Conservation (phyloP, 2,797 vertebrate genomes). For the Scomberomorus guttatus region DNA sequence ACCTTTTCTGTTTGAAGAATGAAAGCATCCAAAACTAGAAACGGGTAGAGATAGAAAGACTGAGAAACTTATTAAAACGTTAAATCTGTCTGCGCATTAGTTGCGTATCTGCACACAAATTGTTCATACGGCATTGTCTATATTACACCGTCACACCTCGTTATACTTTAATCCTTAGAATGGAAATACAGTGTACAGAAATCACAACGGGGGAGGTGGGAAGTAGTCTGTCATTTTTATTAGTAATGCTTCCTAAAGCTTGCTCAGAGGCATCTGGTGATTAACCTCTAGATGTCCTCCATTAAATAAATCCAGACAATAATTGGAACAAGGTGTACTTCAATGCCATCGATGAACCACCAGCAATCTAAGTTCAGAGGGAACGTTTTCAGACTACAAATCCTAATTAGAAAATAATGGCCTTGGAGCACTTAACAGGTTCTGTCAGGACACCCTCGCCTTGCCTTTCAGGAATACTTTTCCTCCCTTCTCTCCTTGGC, state of each 20-base stretch:
- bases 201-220: background rate
- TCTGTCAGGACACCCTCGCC: constrained; percentile 36
- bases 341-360: constrained; percentile 55
- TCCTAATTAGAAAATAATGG: constrained; percentile 71
- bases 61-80: background rate
- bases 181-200: background rate
- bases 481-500: background rate
- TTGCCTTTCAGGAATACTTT: constrained; percentile 21
- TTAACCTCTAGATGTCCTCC: constrained; percentile 76
- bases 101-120: background rate
- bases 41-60: constrained; percentile 1
- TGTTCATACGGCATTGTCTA: constrained; percentile 8
- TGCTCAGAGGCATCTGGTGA: constrained; percentile 67
- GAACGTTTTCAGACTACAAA: constrained; percentile 58
- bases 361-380: constrained; percentile 53
- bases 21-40: constrained; percentile 29
- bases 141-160: background rate
- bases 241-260: constrained; percentile 56
- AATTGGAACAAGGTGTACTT: constrained; percentile 74
- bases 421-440: constrained; percentile 40
- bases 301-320: constrained; percentile 75
- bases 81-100: background rate
- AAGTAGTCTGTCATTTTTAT: constrained; percentile 63
- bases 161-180: constrained; percentile 17
- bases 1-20: constrained; percentile 52